Base-by-base conservation (phyloP, 2,113 vertebrate species). In the Columba janthina region DNA sequence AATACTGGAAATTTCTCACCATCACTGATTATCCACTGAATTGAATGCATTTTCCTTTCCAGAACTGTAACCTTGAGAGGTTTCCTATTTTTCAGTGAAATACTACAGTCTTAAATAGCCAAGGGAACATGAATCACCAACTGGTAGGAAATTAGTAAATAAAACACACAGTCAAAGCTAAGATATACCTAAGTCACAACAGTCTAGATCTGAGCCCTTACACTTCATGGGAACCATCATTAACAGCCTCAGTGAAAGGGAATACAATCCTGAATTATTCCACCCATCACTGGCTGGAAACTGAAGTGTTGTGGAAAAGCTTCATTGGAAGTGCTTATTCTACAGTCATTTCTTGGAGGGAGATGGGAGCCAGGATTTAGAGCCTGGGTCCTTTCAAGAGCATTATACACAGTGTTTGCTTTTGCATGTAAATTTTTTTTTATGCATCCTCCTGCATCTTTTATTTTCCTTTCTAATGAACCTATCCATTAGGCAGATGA, bases 401-500 rank as follows among this genome's bases (percentile, higher is more conserved):
- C 14, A 26, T 64, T 91, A 82, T 34, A 74, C 19, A 31, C 31
- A 17, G 12, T 73, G n/a, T 46, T 93, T 93, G 42, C 26, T 96
- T 96, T 94, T 91, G 50, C 53, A 87, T 75, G 44, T 74, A 87
- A 67, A 13, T 82, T 71, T 62, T 69, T 69, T 83, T 76, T 71
- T 20, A 54, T 89, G 62, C 62, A 83, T 74, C 34, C 25, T 65
- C 32, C 60, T 73, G 36, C 32, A 83, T 60, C 58, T 93, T 89
- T 88, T 91, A 16, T 91, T 91, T 89, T 53, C 20, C 8, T 70
- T 91, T 88, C 48, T 91, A 97, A 96, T 74, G 62, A 96, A 89
- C 34, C 29, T 67, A 76, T 76, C 85, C 95, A 96, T 95, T 94
- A 96, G 60, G 51, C 51, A 88, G 85, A 89, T 85, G 56, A 95